Base-by-base conservation (phyloP, 2,888 invertebrate genomes). In the Tenthredo livida region DNA sequence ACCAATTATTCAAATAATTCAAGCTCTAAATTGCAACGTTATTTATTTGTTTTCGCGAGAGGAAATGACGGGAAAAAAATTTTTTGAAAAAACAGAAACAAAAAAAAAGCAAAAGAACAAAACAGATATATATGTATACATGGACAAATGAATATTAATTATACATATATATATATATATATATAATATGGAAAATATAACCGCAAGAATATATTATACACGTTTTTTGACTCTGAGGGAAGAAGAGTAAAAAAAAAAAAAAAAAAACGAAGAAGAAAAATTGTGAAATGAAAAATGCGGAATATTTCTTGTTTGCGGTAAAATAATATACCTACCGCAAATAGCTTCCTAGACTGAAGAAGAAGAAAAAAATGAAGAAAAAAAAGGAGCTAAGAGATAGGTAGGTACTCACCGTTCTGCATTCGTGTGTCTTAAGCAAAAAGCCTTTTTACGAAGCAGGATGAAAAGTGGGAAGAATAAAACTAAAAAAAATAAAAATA, bases 391-490 rank as follows among this genome's bases (percentile, higher is more conserved):
- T 25, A 61, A 61, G 61, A 61, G 21, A 61, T 25, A 25, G 37
- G 37, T 37, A 37, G 37, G 37, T 37, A 37, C 61, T 61, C 61
- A 70, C 33, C 37, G 33, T 9, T 70, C 17, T 47, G 47, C 15
- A 50, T 47, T 47, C 47, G 75, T 47, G 75, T 75, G 21, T 75
- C 75, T 75, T 43, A 47, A 43, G 47, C 17, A 10, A 25, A 70
- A n/a, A 70, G 70, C 70, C 37, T 37, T 40, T 70, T 70, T 70
- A 37, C 37, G 40, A 21, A 40, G 43, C 10, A 15, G 73, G 40
- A 73, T n/a, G 73, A 73, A 73, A 21, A 73, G 73, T 70, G 70
- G 7, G 40, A 73, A 54, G 54, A 33, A n/a, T 33, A 40, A 77
- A 77, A 33, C 5, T 25, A 21, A 43, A n/a, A 40, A 10, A 21